phyloP scores from a whole-genome alignment of 2,797 vertebrate genomes.

The Gambusia yucatana region DNA sequence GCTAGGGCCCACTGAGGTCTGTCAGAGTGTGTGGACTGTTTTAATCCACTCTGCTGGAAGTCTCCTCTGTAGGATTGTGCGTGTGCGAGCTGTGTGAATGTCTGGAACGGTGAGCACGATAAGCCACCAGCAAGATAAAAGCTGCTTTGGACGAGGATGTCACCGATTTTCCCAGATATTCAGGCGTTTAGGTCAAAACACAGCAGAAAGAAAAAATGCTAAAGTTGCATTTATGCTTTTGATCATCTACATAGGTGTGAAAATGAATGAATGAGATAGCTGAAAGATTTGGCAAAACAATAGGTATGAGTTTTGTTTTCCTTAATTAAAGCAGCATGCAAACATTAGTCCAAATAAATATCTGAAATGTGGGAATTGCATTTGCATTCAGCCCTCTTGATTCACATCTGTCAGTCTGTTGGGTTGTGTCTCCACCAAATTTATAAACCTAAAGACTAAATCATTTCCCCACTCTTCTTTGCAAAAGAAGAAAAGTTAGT shows the following conservation, averaged over 20 bases:
- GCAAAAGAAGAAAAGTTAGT: not conserved
- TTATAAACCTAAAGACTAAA: not conserved
- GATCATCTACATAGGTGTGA: constrained; percentile 28
- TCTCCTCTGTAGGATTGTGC: constrained; percentile 56
- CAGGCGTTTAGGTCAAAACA: constrained; percentile 48
- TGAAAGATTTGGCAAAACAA: constrained; percentile 43
- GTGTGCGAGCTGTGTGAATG: constrained; percentile 56
- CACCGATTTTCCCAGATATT: constrained; percentile 64
- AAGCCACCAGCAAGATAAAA: constrained; percentile 71
- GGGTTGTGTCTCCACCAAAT: not conserved
- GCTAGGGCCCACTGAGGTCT: constrained; percentile 62
- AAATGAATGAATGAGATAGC: constrained; percentile 27
- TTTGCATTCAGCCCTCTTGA: not conserved
- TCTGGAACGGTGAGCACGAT: constrained; percentile 67
- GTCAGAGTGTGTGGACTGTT: constrained; percentile 66
- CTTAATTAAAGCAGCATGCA: constrained; percentile 54
- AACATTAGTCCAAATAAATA: not conserved
- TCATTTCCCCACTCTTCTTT: not conserved
- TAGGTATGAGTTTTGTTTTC: constrained; percentile 23
- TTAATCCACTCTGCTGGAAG: constrained; percentile 76
- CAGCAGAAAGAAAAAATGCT: constrained; percentile 32
- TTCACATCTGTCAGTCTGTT: not conserved
- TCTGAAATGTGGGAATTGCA: not conserved
- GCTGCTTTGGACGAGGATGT: constrained; percentile 61
- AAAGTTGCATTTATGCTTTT: constrained; percentile 16